Evolutionary conservation across 1,140 invertebrate genomes (phyloP), one percentile per base, ranked within the genome.

Genomic region (Armadillidium nasatum): DNA sequence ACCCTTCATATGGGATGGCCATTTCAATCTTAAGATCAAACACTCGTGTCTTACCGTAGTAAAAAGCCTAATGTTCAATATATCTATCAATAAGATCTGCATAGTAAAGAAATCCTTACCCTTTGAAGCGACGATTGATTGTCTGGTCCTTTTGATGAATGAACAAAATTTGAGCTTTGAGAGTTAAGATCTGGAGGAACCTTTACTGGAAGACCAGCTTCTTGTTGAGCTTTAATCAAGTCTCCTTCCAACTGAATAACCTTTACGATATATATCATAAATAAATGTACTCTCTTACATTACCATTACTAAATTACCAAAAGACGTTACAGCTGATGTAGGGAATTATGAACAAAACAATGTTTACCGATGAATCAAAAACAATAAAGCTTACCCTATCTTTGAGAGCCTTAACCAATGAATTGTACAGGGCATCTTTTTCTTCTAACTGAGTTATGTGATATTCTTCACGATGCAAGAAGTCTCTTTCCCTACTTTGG

Each of bases 401-500:
- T 85, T 95, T 94, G 0, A 95, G 87, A 79, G 90, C 91, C 85
- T 94, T 94, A 21, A 95, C 92, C 21, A 95, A 85, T 44, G 91
- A 90, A 85, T 94, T 79, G 68, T 79, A 79, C 71, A 75, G 78
- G 0, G 78, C 74, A 83, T 94, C 95, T 83, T 95, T 93, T 6
- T 92, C 92, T 82, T 95, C 93, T 83, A 93, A 93, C 82, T 95
- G 90, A 21, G 94, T 85, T 81, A 93, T 87, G 82, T 94, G 91
- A 82, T 92, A 92, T 84, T 94, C 93, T 83, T 94, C 91, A 74
- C 93, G 87, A 79, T 92, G 91, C 76, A 88, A 83, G 76, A 87
- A 88, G 82, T 93, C 91, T 76, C 89, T 87, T 84, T 93, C 92
- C 46, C 91, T 84, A 82, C 90, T 88, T 83, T 93, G 90, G 82